phyloP scores from a whole-genome alignment of 2,888 invertebrate genomes.

The Drosophila macrospina region DNA sequence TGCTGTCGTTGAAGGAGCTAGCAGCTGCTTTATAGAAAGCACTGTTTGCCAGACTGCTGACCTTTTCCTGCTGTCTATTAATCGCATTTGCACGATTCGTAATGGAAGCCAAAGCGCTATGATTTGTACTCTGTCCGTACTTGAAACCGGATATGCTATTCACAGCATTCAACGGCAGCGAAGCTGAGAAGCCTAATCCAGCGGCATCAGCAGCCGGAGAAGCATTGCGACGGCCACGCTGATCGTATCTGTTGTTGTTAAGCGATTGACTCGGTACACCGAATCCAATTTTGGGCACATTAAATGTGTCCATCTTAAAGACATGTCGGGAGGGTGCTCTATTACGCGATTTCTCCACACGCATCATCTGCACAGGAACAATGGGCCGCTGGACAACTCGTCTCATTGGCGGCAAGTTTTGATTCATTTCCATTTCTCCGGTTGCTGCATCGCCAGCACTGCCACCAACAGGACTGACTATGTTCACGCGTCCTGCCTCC shows the following conservation, averaged over 20 bases:
- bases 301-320: slow-evolving; percentile 55
- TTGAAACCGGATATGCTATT: slow-evolving; percentile 28
- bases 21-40: slow-evolving; percentile 54
- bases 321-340: slow-evolving; percentile 36
- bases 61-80: slow-evolving; percentile 36
- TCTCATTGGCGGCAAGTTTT: not conserved
- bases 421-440: slow-evolving; percentile 2
- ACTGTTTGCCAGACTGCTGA: slow-evolving; percentile 44
- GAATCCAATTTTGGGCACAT: slow-evolving; percentile 57
- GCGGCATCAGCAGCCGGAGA: not conserved
- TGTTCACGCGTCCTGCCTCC: slow-evolving; percentile 23
- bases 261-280: not conserved
- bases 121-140: slow-evolving; percentile 36
- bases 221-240: slow-evolving; percentile 13
- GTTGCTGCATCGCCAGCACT: slow-evolving; percentile 42
- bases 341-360: slow-evolving; percentile 66
- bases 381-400: slow-evolving; percentile 42
- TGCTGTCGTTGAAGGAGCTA: slow-evolving; percentile 26
- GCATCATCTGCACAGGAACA: slow-evolving; percentile 72
- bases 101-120: slow-evolving; percentile 55
- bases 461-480: slow-evolving; percentile 5
- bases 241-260: not conserved
- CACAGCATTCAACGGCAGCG: not conserved
- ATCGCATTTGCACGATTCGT: slow-evolving; percentile 57
- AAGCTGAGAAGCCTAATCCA: slow-evolving; percentile 43